These are phyloP conservation scores for Leptobrachium ailaonicum DNA, from an alignment of 2,113 vertebrate genomes.

Conservation along the genomic window DNA sequence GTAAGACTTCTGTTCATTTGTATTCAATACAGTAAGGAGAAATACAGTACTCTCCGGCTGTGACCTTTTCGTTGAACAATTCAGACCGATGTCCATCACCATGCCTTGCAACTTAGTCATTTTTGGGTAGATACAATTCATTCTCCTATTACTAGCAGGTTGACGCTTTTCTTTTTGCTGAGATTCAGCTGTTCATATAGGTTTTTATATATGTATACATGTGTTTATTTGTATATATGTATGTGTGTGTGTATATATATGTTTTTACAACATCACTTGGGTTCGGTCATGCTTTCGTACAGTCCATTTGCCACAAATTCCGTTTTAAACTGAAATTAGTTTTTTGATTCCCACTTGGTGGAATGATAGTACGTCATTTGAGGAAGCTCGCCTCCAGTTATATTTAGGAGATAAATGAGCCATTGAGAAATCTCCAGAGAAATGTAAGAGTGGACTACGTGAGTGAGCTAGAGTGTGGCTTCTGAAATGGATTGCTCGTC, in stretches of 20 bases:
- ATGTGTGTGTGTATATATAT: slow-evolving; percentile 11
- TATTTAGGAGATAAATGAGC: slow-evolving; percentile 61
- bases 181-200: slow-evolving; percentile 25
- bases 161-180: slow-evolving; percentile 44
- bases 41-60: slow-evolving; percentile 49
- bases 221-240: background rate
- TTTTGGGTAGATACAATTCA: slow-evolving; percentile 25
- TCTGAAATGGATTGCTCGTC: background rate
- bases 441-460: slow-evolving; percentile 40
- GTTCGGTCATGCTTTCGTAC: slow-evolving; percentile 47
- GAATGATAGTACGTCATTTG: slow-evolving; percentile 58
- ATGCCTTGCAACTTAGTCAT: slow-evolving; percentile 33
- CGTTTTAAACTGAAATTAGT: slow-evolving; percentile 62
- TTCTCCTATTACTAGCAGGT: slow-evolving; percentile 24
- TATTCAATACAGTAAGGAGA: slow-evolving; percentile 52
- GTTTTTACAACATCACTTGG: slow-evolving; percentile 50
- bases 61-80: slow-evolving; percentile 52
- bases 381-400: slow-evolving; percentile 62
- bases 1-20: slow-evolving; percentile 54
- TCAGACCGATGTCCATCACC: slow-evolving; percentile 48
- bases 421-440: slow-evolving; percentile 55
- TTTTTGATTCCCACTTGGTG: slow-evolving; percentile 61
- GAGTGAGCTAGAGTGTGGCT: slow-evolving; percentile 20
- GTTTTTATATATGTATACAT: background rate
- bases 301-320: slow-evolving; percentile 58